Evolutionary conservation across 2,797 vertebrate species (phyloP).

Genomic region (Podargus strigoides): DNA sequence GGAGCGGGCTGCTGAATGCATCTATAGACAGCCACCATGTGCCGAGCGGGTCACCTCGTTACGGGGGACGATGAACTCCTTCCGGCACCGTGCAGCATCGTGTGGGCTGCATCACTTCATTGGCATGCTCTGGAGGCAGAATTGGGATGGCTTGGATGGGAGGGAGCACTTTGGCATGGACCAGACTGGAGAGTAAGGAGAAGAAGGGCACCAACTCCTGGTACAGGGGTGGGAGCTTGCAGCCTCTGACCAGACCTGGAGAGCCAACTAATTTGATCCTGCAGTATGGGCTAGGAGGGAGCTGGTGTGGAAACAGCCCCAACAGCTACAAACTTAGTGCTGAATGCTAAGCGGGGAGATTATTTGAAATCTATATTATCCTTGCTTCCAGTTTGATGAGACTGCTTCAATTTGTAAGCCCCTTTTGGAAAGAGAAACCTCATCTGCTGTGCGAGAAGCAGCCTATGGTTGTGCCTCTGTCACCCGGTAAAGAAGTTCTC

Average conservation of each 20-base stretch:
- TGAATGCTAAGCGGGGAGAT: background rate
- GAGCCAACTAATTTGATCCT: background rate
- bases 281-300: background rate
- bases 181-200: background rate
- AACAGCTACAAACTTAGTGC: background rate
- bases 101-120: background rate
- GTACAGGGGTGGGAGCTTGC: background rate
- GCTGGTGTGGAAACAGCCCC: background rate
- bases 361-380: background rate
- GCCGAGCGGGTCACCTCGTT: constrained; percentile 79
- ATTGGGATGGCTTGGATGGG: background rate
- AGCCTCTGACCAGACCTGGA: background rate
- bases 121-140: background rate
- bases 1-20: constrained; percentile 66
- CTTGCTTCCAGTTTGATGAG: background rate
- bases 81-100: background rate
- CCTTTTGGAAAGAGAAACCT: background rate
- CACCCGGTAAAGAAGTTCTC: background rate
- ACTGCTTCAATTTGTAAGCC: background rate
- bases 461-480: background rate
- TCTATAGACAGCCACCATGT: constrained; percentile 79
- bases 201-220: background rate
- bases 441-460: background rate
- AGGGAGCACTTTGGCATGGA: background rate
- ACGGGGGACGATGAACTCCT: constrained; percentile 54